Base-by-base conservation (phyloP, 2,797 vertebrate genomes). In the Loriculus beryllinus region DNA sequence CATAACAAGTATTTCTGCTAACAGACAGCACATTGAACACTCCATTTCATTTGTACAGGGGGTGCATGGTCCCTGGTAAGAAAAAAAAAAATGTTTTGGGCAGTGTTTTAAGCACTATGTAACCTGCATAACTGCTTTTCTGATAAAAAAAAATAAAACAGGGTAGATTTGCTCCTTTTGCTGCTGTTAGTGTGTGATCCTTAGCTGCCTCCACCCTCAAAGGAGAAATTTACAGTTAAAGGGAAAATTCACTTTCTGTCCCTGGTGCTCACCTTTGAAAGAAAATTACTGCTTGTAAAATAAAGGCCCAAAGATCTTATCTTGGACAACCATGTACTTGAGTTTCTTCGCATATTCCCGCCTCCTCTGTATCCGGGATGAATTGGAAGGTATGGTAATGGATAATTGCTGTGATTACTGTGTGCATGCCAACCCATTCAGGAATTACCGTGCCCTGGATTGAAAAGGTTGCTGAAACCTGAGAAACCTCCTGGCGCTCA, bases 231-330 rank as follows among this genome's bases (percentile, higher is more conserved):
- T 57, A 71, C 64, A 74, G 42, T 28, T 28, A 45, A 35, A 52
- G 18, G 65, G 14, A 78, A 87, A 92, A 78, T 59, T 89, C 60
- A 57, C 64, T 86, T 93, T 95, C 71, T 86, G 71, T 77, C 52
- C 17, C 29, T 43, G 48, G 7, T 78, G 29, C 18, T 74, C 85
- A 79, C 39, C n/a, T 88, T 63, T 35, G 29, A 84, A 82, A 88
- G 60, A 86, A 88, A 87, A 84, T 20, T 65, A 57, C 39, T 54
- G 31, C 60, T 82, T 74, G 51, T 47, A 82, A 88, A 90, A 92
- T 52, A 60, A 9, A 76, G 31, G 25, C 43, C 20, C 35, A 52
- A 81, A 69, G 63, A 72, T 84, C 31, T 79, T 93, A 80, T 54
- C 63, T 70, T 14, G 33, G 45, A 47, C 39, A 14, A 2, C 71